Percentiles rank a stretch among this genome's conserved stretches.
phyloP scores from a whole-genome alignment of 2,888 invertebrate species.

The Ptychoptera contaminata region DNA sequence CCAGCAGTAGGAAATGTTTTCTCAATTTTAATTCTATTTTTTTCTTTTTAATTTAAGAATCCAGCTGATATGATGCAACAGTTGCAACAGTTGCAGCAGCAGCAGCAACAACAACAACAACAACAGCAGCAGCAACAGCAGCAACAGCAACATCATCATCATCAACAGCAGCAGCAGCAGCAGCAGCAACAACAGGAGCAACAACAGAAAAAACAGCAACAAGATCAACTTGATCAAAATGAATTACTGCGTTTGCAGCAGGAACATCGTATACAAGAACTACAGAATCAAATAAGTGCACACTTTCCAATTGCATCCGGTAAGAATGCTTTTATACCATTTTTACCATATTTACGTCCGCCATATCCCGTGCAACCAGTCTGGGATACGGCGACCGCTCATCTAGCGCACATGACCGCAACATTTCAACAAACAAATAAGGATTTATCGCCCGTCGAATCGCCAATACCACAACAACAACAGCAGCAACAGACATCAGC shows the following conservation, averaged over 20 bases:
- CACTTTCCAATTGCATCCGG: constrained; percentile 14
- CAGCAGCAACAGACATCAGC: constrained; percentile 21
- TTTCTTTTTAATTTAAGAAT: too few relatives aligned
- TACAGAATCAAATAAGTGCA: constrained; percentile 23
- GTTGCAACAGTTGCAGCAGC: too few relatives aligned
- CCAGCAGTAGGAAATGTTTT: too few relatives aligned
- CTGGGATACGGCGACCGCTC: constrained; percentile 49
- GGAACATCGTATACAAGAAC: constrained; percentile 16
- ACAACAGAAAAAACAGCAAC: too few relatives aligned
- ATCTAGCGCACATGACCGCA: constrained; percentile 53
- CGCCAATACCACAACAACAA: constrained; percentile 9
- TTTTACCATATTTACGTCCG: constrained; percentile 24
- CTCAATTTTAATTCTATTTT: too few relatives aligned
- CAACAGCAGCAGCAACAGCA: too few relatives aligned
- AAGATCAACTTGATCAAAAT: too few relatives aligned
- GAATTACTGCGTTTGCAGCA: neutral
- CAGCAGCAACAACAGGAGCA: too few relatives aligned
- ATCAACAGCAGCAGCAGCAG: too few relatives aligned
- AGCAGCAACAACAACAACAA: too few relatives aligned
- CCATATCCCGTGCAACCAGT: constrained; percentile 28
- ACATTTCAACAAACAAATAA: constrained; percentile 17
- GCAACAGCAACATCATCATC: too few relatives aligned
- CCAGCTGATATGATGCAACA: too few relatives aligned
- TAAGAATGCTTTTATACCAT: constrained; percentile 14
- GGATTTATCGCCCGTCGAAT: constrained; percentile 9